phyloP scores from a whole-genome alignment of 2,113 vertebrate species.

The Gracilinanus agilis region DNA sequence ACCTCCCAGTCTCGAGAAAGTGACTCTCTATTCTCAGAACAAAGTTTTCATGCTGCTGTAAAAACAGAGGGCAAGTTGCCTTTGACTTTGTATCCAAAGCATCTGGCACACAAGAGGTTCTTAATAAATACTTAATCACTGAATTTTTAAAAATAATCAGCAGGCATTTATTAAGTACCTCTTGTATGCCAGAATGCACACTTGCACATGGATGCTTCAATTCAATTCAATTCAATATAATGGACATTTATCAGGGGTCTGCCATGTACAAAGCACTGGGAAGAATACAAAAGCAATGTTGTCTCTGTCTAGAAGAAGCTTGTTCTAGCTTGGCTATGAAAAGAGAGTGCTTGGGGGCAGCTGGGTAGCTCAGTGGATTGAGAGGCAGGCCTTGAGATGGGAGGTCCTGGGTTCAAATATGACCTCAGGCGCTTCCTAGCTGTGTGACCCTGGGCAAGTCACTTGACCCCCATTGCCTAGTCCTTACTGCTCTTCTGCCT shows the following conservation, averaged over 20 bases:
- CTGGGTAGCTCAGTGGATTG: not conserved
- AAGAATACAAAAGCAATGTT: not conserved
- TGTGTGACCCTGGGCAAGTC: not conserved
- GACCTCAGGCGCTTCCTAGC: not conserved
- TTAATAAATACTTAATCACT: not conserved
- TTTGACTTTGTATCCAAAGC: not conserved
- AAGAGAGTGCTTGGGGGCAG: not conserved
- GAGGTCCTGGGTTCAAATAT: not conserved
- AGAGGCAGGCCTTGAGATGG: not conserved
- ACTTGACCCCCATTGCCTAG: not conserved
- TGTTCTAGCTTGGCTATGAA: not conserved
- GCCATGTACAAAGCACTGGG: not conserved
- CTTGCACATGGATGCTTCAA: not conserved
- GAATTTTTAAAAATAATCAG: not conserved
- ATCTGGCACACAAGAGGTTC: not conserved
- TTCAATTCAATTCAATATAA: not conserved
- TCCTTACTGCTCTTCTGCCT: too few species aligned
- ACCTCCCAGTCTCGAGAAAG: slow-evolving; percentile 47
- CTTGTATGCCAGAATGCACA: not conserved
- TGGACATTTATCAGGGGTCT: not conserved
- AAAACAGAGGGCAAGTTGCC: slow-evolving; percentile 45
- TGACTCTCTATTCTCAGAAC: slow-evolving; percentile 33
- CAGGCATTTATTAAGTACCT: not conserved
- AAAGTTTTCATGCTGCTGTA: slow-evolving; percentile 38
- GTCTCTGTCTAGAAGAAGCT: not conserved